Base-by-base conservation (phyloP, 2,113 vertebrate genomes). In the Colossoma macropomum region DNA sequence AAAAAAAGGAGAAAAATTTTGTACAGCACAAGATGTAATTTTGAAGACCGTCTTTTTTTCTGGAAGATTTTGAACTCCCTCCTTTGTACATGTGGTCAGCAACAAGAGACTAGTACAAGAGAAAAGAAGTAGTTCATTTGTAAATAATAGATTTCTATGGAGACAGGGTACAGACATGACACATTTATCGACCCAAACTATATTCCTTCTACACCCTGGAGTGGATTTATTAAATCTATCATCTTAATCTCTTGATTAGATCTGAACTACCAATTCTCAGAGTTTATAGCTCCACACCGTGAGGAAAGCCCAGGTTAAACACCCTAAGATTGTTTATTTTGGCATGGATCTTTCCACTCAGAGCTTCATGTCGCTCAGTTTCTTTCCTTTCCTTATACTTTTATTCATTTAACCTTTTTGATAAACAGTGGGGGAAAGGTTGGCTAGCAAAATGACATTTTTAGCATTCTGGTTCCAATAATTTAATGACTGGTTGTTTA, bases 111-210 rank as follows among this genome's bases (percentile, higher is more conserved):
- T 76, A 85, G 38, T 82, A 76, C 56, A 79, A 74, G 62, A 69
- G 82, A 32, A 86, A 73, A 82, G 69, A 75, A 38, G 70, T 70
- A 68, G 79, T 84, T 77, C 17, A 69, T 80, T 84, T 87, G 85
- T 84, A 79, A 83, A 90, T 87, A 77, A 76, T 77, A 82, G 77
- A 86, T 91, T 91, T 92, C 65, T 87, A 84, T 87, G 87, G 87
- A 88, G 89, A 93, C 91, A 88, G 89, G 89, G 90, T 91, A 87
- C 86, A 87, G 77, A 86, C 75, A 66, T 72, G 48, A 77, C 86
- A 52, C 73, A 63, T 83, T 86, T 75, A 73, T 80, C 76, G 27
- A 23, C 82, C 76, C 63, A 56, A 63, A 77, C 71, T 30, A 82
- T 76, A 84, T 63, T 78, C 66, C 2, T 56, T 73, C 50, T 66